These are phyloP conservation scores for Brachypteracias leptosomus DNA, from an alignment of 2,113 vertebrate species.

Conservation along the genomic window DNA sequence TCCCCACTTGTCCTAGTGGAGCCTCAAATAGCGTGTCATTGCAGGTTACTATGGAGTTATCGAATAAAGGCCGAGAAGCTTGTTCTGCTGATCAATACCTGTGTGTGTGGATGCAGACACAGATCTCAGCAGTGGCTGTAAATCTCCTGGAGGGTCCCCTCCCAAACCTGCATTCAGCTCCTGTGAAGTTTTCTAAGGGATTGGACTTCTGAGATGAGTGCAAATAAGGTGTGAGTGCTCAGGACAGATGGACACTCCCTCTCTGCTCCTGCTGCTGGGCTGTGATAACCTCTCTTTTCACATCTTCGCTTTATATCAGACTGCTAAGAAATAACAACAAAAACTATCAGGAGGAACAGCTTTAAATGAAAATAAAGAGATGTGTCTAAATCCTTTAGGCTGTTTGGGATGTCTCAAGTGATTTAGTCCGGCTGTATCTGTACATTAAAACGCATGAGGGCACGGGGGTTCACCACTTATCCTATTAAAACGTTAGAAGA, in stretches of 20 bases:
- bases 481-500: slow-evolving; percentile 50
- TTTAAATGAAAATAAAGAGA: slow-evolving; percentile 60
- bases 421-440: slow-evolving; percentile 22
- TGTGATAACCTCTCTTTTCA: background rate
- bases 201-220: background rate
- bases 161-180: background rate
- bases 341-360: background rate
- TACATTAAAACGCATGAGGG: slow-evolving; percentile 3
- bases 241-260: background rate
- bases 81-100: slow-evolving; percentile 6
- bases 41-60: slow-evolving; percentile 26
- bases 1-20: background rate
- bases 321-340: background rate
- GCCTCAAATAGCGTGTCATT: background rate
- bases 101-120: background rate
- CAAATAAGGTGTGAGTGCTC: background rate
- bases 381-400: slow-evolving; percentile 42
- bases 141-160: background rate
- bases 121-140: background rate
- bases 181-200: background rate
- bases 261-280: background rate
- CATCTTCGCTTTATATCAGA: background rate
- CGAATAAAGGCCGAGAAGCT: slow-evolving; percentile 1
- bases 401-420: slow-evolving; percentile 47
- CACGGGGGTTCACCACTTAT: slow-evolving; percentile 32